Evolutionary conservation across 2,113 vertebrate species (phyloP).

Genomic region (Dinomys branickii): DNA sequence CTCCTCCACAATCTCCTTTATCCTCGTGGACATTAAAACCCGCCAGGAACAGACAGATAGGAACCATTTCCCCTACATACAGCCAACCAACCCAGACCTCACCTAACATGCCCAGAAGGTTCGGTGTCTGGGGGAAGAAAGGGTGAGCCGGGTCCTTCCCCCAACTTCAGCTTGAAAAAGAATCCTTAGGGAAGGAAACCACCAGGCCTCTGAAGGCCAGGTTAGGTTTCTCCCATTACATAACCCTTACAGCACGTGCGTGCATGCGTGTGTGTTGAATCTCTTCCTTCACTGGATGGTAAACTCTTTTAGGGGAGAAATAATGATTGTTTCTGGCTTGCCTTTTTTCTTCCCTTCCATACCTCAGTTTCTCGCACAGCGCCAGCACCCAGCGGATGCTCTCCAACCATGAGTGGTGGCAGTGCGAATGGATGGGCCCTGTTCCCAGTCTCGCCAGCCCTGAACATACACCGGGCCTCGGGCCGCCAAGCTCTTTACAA

Average conservation of each 20-base stretch:
- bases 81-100: no score
- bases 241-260: background rate
- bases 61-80: rapidly evolving
- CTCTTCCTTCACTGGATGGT: background rate
- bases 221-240: background rate
- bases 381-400: no score
- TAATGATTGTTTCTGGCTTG: background rate
- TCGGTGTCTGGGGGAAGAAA: background rate
- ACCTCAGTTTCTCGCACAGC: background rate
- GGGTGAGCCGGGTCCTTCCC: background rate
- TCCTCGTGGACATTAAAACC: background rate
- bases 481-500: background rate
- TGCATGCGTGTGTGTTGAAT: background rate
- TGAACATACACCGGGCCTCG: background rate
- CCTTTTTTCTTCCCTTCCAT: background rate
- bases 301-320: background rate
- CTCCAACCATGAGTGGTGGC: background rate
- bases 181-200: background rate
- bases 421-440: background rate
- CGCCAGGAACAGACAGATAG: background rate
- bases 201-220: background rate
- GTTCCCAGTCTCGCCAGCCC: no score
- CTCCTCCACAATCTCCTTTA: background rate
- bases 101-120: background rate
- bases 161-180: background rate